Evolutionary conservation across 2,797 vertebrate species (phyloP).

Genomic region (Ctenochaetus hawaiiensis): DNA sequence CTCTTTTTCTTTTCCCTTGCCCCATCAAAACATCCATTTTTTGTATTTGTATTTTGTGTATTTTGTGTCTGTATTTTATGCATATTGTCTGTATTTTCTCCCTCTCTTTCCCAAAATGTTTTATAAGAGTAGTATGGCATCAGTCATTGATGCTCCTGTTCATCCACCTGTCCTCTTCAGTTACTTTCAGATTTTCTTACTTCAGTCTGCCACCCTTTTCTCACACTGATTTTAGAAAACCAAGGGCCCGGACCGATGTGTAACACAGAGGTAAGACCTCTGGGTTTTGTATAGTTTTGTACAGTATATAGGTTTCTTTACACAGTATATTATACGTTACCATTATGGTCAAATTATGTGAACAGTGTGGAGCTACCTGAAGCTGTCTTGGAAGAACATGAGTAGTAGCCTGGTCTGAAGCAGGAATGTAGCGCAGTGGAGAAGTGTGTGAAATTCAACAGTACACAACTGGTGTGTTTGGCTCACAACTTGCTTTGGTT

Average conservation of each 20-base stretch:
- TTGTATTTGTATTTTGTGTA: too few relatives aligned
- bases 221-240: constrained; percentile 37
- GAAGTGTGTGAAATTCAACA: constrained; percentile 43
- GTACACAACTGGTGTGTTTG: constrained; percentile 20
- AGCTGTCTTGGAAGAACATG: constrained; percentile 47
- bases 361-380: constrained; percentile 50
- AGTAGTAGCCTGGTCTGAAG: constrained; percentile 45
- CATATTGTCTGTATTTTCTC: constrained; percentile 1
- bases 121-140: constrained; percentile 17
- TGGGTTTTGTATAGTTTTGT: constrained; percentile 73
- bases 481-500: constrained; percentile 49
- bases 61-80: too few relatives aligned
- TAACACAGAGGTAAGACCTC: constrained; percentile 38
- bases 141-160: constrained; percentile 26
- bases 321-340: constrained; percentile 57
- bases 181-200: constrained; percentile 12
- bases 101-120: constrained; percentile 23
- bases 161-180: constrained; percentile 25
- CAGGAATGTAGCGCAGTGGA: constrained; percentile 53
- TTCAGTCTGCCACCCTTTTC: not conserved
- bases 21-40: not conserved
- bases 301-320: constrained; percentile 72
- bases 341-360: constrained; percentile 52
- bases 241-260: constrained; percentile 50
- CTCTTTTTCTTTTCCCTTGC: constrained; percentile 9